Conservation (phyloP, 2,888 invertebrate genomes). For the Scotopteryx bipunctaria region DNA sequence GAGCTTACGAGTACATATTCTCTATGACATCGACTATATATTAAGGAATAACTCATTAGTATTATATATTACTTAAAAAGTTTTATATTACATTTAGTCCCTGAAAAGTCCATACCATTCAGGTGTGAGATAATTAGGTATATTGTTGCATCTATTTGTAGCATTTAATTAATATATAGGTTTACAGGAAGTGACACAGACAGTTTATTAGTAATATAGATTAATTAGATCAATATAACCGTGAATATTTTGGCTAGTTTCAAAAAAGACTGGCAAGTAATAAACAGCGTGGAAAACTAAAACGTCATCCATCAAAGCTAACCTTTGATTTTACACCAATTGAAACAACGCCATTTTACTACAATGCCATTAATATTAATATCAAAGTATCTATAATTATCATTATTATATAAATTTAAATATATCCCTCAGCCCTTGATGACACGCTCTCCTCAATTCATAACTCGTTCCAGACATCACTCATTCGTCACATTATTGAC, state of each 20-base stretch:
- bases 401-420: constrained; percentile 1
- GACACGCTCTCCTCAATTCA: constrained; percentile 7
- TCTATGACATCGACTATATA: constrained; percentile 38
- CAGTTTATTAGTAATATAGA: too few relatives aligned
- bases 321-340: neutral
- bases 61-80: neutral
- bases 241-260: too few relatives aligned
- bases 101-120: constrained; percentile 5
- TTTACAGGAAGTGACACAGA: neutral
- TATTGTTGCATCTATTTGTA: neutral
- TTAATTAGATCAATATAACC: neutral
- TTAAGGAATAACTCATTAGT: neutral
- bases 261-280: neutral
- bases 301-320: neutral
- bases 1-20: constrained; percentile 34
- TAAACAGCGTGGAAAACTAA: neutral
- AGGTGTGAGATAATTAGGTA: neutral
- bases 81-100: neutral
- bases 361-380: constrained; percentile 18
- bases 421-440: constrained; percentile 17
- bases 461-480: too few relatives aligned
- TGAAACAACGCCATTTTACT: neutral
- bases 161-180: neutral
- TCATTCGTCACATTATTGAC: neutral
- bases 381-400: constrained; percentile 7